Evolutionary conservation across 1,140 invertebrate genomes (phyloP), one percentile per base, ranked within the genome.

Genomic region (Papilio machaon): DNA sequence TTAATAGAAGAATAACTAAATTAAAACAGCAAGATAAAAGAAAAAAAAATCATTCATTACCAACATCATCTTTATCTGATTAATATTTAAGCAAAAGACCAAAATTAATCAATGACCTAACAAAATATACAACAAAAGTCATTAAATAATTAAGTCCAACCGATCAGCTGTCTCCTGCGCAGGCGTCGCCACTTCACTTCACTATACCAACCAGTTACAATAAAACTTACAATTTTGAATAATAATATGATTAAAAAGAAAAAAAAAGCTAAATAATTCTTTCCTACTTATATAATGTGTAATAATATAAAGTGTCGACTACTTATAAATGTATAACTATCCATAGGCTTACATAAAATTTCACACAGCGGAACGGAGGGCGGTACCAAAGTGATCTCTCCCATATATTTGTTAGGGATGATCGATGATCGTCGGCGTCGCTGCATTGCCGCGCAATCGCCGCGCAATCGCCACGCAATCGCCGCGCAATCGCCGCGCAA

Each of bases 71-170:
- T 92, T 91, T 87, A 91, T 92, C 90, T 89, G 88, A 93, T 93
- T 93, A 91, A 30, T 88, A 88, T 91, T 91, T 84, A 92, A 92
- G 92, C 90, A 87, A 90, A 91, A 88, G 91, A 94, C 88, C 89
- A 92, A 94, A 94, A 94, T 94, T 94, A 94, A 94, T 94, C 89
- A 94, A 94, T 94, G 93, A 94, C 93, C 92, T 93, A 94, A 94
- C 93, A 94, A 94, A 94, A 94, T 94, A 94, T 94, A 94, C 93
- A 94, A 94, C 93, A 94, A 94, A 94, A 94, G 93, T 94, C 93
- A 94, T 94, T 91, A 94, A 94, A 93, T 94, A 94, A 94, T 92
- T 91, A 88, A 91, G 91, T 93, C 91, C 89, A 91, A 91, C 87
- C 88, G 90, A 94, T 92, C 86, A 86, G 89, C 92, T 23, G 23